Evolutionary conservation across 1,140 invertebrate genomes (phyloP).

Genomic region (Zaprionus kolodkinae): DNA sequence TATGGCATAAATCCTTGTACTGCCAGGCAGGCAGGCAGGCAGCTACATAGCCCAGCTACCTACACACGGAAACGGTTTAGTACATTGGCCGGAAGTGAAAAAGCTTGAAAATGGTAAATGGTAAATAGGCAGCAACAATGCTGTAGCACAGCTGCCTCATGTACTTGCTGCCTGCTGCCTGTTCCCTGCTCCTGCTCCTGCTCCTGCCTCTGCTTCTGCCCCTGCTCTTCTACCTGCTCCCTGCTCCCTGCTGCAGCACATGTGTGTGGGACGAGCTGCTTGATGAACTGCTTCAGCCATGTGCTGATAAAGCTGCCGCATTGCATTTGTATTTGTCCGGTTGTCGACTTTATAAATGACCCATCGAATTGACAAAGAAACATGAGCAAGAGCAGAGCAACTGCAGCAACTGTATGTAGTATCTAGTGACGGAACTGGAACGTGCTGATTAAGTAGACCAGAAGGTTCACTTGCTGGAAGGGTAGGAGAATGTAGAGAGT

Average conservation of each 20-base stretch:
- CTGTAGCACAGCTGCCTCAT: slow-evolving; percentile 3
- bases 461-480: too few relatives aligned
- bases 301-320: slow-evolving; percentile 52
- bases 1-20: slow-evolving; percentile 65
- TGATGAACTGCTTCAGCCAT: slow-evolving; percentile 46
- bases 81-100: slow-evolving; percentile 73
- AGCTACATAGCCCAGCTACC: slow-evolving; percentile 9
- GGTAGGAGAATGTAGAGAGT: too few relatives aligned
- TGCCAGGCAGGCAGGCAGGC: not conserved
- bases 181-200: too few relatives aligned
- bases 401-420: slow-evolving; percentile 27
- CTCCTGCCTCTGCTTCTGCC: too few relatives aligned
- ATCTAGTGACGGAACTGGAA: slow-evolving; percentile 17
- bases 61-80: slow-evolving; percentile 68
- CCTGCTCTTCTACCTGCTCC: too few relatives aligned
- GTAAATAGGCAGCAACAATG: slow-evolving; percentile 42
- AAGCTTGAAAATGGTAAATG: slow-evolving; percentile 47
- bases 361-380: slow-evolving; percentile 65
- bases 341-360: slow-evolving; percentile 61
- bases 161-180: not conserved
- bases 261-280: slow-evolving; percentile 18
- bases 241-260: not conserved
- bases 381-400: slow-evolving; percentile 55
- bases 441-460: slow-evolving; percentile 2
- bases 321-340: slow-evolving; percentile 62